Evolutionary conservation across 1,140 invertebrate species (phyloP).

Genomic region (Pseudachorutes palmiensis): DNA sequence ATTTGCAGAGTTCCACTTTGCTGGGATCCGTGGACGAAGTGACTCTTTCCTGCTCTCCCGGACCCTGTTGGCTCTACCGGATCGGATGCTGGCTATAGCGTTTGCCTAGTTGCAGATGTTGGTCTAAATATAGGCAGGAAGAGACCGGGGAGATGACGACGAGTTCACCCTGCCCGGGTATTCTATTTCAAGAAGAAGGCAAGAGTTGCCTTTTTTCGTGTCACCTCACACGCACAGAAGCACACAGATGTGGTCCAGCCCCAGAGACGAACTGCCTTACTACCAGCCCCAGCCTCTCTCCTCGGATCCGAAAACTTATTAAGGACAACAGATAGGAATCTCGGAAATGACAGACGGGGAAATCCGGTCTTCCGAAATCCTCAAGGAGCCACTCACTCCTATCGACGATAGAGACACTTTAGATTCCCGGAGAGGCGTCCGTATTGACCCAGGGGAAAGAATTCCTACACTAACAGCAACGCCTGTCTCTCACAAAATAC

Average conservation of each 20-base stretch:
- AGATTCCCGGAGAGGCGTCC: too few species aligned
- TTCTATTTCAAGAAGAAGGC: constrained; percentile 14
- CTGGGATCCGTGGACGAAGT: too few species aligned
- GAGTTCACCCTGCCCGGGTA: constrained; percentile 13
- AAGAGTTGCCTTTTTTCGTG: constrained; percentile 14
- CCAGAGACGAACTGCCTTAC: neutral
- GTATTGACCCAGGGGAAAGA: neutral
- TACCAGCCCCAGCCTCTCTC: neutral
- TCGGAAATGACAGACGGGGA: neutral
- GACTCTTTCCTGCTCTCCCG: too few species aligned
- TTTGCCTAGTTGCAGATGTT: constrained; percentile 3
- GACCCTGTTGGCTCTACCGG: neutral
- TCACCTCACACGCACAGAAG: constrained; percentile 15
- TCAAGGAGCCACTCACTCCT: neutral
- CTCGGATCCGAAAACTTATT: neutral
- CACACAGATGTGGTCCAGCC: constrained; percentile 9
- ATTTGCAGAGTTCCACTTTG: too few species aligned
- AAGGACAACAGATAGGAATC: neutral
- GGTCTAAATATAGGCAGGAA: neutral
- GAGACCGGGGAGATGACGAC: neutral
- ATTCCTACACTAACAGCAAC: too few species aligned
- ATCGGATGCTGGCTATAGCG: neutral
- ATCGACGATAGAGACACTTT: too few species aligned
- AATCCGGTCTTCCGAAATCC: neutral
- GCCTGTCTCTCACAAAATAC: too few species aligned